A percentile compares a stretch with the other conserved stretches of the same genome.
phyloP scores from a whole-genome alignment of 2,797 vertebrate species.

The Peromyscus attwateri region DNA sequence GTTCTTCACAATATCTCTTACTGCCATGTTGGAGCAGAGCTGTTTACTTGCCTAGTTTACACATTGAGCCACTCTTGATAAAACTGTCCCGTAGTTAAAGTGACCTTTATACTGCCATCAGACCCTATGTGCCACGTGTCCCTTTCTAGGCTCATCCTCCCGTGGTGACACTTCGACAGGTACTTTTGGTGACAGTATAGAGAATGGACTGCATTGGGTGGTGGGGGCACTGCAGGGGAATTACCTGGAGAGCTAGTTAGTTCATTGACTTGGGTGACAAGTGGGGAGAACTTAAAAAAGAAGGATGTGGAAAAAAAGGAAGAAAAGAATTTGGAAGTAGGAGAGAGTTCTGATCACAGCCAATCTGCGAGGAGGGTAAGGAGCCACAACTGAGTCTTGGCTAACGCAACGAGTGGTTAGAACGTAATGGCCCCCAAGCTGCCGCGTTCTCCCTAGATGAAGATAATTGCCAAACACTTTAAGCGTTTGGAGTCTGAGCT shows the following conservation, averaged over 20 bases:
- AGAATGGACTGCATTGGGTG: neutral
- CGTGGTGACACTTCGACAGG: neutral
- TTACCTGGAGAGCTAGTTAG: neutral
- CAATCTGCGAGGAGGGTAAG: neutral
- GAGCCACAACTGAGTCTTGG: neutral
- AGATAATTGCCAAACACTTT: neutral
- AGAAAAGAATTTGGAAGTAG: neutral
- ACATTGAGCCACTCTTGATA: neutral
- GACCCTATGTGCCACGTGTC: neutral
- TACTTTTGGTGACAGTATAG: neutral
- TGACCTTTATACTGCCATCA: neutral
- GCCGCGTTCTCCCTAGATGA: neutral
- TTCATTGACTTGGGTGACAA: neutral
- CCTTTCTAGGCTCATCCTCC: neutral
- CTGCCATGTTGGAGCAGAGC: neutral
- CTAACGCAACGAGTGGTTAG: neutral
- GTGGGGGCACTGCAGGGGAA: neutral
- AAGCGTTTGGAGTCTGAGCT: conserved; percentile 49
- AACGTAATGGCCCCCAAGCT: neutral
- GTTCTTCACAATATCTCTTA: neutral
- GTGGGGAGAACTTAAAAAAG: neutral
- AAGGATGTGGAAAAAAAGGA: neutral
- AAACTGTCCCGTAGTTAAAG: neutral
- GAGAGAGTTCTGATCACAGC: neutral
- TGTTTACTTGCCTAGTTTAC: neutral